phyloP scores from a whole-genome alignment of 2,888 invertebrate genomes.

The Cephus rjabovi region DNA sequence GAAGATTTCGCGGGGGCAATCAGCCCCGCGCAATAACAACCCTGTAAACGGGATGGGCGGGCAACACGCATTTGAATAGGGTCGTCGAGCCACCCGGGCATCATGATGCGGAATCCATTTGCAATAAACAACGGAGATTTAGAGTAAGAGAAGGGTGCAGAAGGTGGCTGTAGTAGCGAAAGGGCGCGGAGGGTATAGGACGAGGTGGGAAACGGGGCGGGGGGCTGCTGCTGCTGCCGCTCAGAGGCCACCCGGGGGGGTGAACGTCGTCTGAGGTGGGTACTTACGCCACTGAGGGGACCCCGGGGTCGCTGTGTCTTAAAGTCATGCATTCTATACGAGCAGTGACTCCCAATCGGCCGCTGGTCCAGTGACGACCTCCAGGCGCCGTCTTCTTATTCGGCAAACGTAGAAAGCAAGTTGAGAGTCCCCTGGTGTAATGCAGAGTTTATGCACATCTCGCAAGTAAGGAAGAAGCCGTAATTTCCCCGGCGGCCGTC shows the following conservation, averaged over 20 bases:
- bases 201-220: neutral
- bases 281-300: slow-evolving; percentile 59
- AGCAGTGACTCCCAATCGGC: slow-evolving; percentile 50
- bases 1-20: slow-evolving; percentile 56
- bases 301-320: slow-evolving; percentile 56
- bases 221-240: slow-evolving; percentile 11
- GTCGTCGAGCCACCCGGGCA: slow-evolving; percentile 53
- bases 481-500: slow-evolving; percentile 67
- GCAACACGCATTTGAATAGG: slow-evolving; percentile 59
- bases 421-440: slow-evolving; percentile 59
- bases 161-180: neutral
- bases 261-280: slow-evolving; percentile 56
- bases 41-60: slow-evolving; percentile 37
- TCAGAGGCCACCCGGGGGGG: slow-evolving; percentile 29
- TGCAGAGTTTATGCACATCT: slow-evolving; percentile 65
- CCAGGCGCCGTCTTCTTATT: neutral
- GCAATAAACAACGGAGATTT: slow-evolving; percentile 67
- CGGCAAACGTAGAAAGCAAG: neutral
- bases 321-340: slow-evolving; percentile 65
- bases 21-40: slow-evolving; percentile 54
- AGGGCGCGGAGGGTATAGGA: neutral
- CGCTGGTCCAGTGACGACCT: slow-evolving; percentile 11
- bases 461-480: slow-evolving; percentile 61
- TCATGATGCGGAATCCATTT: slow-evolving; percentile 65
- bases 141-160: slow-evolving; percentile 29